A percentile compares a stretch with the other conserved stretches of the same genome.
Conservation (phyloP, 1,140 invertebrate species). For the Drosophila murphyi region DNA sequence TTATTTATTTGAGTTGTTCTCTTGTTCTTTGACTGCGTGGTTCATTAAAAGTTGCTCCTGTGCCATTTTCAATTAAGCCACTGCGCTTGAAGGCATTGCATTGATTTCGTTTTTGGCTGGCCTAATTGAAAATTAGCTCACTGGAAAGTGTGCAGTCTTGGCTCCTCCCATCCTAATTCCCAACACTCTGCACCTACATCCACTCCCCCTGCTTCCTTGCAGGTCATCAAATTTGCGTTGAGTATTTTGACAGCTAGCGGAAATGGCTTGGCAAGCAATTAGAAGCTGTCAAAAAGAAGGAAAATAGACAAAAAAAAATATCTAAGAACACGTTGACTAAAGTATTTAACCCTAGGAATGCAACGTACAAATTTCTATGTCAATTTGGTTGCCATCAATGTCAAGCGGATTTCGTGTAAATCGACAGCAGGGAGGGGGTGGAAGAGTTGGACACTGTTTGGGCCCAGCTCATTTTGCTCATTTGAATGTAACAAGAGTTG, state of each 20-base stretch:
- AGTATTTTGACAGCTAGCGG: constrained; percentile 48
- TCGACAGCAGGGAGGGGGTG: constrained; percentile 35
- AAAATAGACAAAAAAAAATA: constrained; percentile 1
- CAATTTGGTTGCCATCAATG: constrained; percentile 70
- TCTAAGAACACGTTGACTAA: constrained; percentile 3
- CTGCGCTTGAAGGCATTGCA: constrained; percentile 62
- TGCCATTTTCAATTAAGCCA: constrained; percentile 71
- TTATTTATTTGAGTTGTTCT: constrained; percentile 12
- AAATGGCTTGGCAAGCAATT: constrained; percentile 72
- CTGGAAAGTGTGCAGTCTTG: constrained; percentile 24
- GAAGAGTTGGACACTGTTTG: constrained; percentile 12
- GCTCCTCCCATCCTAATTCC: not conserved
- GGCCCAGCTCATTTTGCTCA: constrained; percentile 4
- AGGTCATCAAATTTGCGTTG: constrained; percentile 10
- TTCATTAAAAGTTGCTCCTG: constrained; percentile 77
- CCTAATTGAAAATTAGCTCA: constrained; percentile 75
- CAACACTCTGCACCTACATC: not conserved
- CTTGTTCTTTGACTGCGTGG: constrained; percentile 26
- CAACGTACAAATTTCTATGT: constrained; percentile 64
- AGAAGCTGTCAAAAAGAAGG: constrained; percentile 69
- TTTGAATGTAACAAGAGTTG: constrained; percentile 44
- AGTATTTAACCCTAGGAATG: constrained; percentile 50
- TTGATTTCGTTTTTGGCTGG: constrained; percentile 68
- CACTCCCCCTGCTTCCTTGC: not conserved
- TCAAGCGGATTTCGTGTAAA: constrained; percentile 57